A percentile compares a stretch with the other conserved stretches of the same genome.
phyloP scores from a whole-genome alignment of 2,888 invertebrate genomes.

The Melanostoma scalare region DNA sequence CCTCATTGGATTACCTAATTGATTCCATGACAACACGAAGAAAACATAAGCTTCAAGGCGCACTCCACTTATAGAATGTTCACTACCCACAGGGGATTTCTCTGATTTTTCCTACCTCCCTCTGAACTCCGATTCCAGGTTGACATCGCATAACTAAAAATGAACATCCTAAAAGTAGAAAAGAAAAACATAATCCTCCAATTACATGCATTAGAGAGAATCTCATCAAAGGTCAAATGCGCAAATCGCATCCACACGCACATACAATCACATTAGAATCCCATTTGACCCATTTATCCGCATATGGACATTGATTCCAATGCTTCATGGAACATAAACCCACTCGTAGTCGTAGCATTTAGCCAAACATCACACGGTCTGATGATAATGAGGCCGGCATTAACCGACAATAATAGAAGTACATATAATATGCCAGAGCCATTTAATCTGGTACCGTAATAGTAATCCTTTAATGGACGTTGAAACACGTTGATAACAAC shows the following conservation, averaged over 20 bases:
- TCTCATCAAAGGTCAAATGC: conserved; percentile 55
- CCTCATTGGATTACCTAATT: too few species aligned
- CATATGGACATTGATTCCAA: conserved; percentile 65
- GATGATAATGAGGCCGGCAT: conserved; percentile 70
- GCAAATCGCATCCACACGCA: conserved; percentile 29
- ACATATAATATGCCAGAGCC: conserved; percentile 42
- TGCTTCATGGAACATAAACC: conserved; percentile 58
- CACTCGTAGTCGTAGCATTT: conserved; percentile 34
- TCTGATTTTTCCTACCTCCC: too few species aligned
- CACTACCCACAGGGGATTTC: too few species aligned
- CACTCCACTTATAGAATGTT: too few species aligned
- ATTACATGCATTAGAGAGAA: conserved; percentile 35
- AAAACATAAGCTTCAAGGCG: too few species aligned
- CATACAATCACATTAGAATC: conserved; percentile 39
- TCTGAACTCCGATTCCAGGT: background rate
- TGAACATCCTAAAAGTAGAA: background rate
- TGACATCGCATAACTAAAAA: conserved; percentile 9
- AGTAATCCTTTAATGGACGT: conserved; percentile 65
- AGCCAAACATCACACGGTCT: conserved; percentile 45
- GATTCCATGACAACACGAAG: too few species aligned
- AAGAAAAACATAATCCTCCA: conserved; percentile 13
- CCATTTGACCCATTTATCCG: conserved; percentile 60
- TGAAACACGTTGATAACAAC: background rate
- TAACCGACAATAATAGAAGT: conserved; percentile 46
- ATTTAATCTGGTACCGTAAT: conserved; percentile 59